A percentile compares a stretch with the other conserved stretches of the same genome.
Conservation (phyloP, 2,888 invertebrate species). For the Homarus gammarus region DNA sequence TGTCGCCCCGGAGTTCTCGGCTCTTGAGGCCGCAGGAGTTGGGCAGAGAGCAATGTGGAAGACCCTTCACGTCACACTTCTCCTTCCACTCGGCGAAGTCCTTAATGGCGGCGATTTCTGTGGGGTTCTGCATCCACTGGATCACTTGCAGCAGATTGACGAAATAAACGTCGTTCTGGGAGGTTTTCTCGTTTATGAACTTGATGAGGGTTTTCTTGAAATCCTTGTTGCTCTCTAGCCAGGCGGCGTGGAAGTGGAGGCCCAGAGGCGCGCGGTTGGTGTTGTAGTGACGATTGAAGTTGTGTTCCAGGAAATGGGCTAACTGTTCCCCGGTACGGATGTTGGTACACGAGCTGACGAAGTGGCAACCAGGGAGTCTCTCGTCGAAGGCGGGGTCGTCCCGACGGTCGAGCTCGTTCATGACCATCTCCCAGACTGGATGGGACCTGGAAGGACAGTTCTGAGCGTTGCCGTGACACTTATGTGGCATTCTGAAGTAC, state of each 20-base stretch:
- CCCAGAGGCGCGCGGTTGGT: conserved; percentile 94
- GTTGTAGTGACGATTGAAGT: conserved; percentile 95
- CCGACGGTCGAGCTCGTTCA: conserved; percentile 95
- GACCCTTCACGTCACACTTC: conserved; percentile 95
- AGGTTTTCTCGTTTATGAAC: conserved; percentile 95
- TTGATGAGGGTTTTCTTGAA: conserved; percentile 93
- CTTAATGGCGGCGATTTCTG: conserved; percentile 89
- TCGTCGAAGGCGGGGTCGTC: conserved; percentile 96
- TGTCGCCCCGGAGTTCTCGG: conserved; percentile 92
- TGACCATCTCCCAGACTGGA: conserved; percentile 97
- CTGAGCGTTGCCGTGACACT: conserved; percentile 95
- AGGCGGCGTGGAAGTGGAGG: conserved; percentile 94
- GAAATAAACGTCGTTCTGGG: conserved; percentile 94
- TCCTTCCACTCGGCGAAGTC: conserved; percentile 98
- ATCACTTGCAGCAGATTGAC: conserved; percentile 88
- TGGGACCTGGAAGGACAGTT: conserved; percentile 91
- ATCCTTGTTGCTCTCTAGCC: conserved; percentile 96
- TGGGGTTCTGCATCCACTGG: conserved; percentile 97
- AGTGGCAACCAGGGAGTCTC: conserved; percentile 93
- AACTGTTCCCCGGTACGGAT: conserved; percentile 80
- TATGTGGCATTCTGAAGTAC: conserved; percentile 97
- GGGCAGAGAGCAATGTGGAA: conserved; percentile 94
- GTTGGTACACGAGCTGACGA: conserved; percentile 96
- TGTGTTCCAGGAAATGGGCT: conserved; percentile 89
- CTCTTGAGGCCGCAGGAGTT: conserved; percentile 94